Conservation (phyloP, 1,140 invertebrate species). For the Brachionus angularis region DNA sequence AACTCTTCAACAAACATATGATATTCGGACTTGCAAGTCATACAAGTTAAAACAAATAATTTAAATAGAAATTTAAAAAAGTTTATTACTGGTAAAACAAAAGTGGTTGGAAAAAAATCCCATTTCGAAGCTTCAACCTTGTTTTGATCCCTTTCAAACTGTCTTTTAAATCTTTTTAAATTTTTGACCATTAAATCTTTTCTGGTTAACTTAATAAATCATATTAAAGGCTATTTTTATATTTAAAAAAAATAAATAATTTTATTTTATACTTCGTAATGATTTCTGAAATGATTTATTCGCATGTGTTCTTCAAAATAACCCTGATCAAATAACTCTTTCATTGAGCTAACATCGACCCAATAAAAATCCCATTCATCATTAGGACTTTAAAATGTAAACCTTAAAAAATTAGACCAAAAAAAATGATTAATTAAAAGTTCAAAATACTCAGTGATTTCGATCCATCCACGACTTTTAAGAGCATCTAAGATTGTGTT, state of each 20-base stretch:
- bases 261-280: conserved; percentile 56
- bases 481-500: conserved; percentile 58
- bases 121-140: conserved; percentile 53
- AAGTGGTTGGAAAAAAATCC: conserved; percentile 60
- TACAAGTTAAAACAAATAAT: conserved; percentile 14
- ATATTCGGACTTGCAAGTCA: conserved; percentile 59
- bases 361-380: conserved; percentile 61
- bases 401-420: neutral
- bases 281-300: conserved; percentile 61
- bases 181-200: conserved; percentile 61
- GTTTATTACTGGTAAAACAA: conserved; percentile 57
- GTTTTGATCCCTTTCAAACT: conserved; percentile 55
- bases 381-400: conserved; percentile 50
- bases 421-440: neutral
- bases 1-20: conserved; percentile 62
- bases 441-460: conserved; percentile 49
- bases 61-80: conserved; percentile 45
- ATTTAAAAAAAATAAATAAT: neutral
- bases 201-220: conserved; percentile 54
- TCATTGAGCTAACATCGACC: conserved; percentile 61
- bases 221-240: neutral
- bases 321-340: conserved; percentile 58
- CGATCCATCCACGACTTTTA: conserved; percentile 55
- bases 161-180: conserved; percentile 57
- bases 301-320: conserved; percentile 60